phyloP scores from a whole-genome alignment of 2,113 vertebrate species.

The Megaceryle torquata region DNA sequence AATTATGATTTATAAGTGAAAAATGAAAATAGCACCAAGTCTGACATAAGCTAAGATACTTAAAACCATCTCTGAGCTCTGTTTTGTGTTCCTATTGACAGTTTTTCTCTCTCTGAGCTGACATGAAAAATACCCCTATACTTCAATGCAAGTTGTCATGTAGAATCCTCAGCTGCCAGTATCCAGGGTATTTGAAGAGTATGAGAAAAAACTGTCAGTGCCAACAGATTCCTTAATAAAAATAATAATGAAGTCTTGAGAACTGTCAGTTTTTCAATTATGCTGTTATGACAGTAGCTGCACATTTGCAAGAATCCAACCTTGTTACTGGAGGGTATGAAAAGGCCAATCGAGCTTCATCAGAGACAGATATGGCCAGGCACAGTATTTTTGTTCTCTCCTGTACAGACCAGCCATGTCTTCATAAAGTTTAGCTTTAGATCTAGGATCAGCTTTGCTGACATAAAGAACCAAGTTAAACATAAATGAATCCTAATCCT shows the following conservation, averaged over 20 bases:
- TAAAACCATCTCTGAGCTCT: slow-evolving; percentile 4
- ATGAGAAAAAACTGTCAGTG: slow-evolving; percentile 36
- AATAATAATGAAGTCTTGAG: slow-evolving; percentile 52
- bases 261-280: slow-evolving; percentile 39
- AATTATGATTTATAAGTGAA: not conserved
- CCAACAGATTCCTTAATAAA: slow-evolving; percentile 39
- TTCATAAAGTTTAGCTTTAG: slow-evolving; percentile 16
- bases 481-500: slow-evolving; percentile 47
- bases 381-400: not conserved
- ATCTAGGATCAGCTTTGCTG: slow-evolving; percentile 11
- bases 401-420: not conserved
- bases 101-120: slow-evolving; percentile 19
- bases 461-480: slow-evolving; percentile 15
- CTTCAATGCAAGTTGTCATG: not conserved
- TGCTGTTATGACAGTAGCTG: not conserved
- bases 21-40: slow-evolving; percentile 28
- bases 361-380: not conserved
- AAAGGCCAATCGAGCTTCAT: not conserved
- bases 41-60: slow-evolving; percentile 27
- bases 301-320: not conserved
- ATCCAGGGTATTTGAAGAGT: not conserved
- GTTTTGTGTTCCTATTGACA: slow-evolving; percentile 29
- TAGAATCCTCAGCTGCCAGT: slow-evolving; percentile 35
- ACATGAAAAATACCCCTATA: slow-evolving; percentile 24
- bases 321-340: not conserved